These are phyloP conservation scores for Leguminivora glycinivorella DNA, from an alignment of 1,140 invertebrate genomes.

Conservation along the genomic window DNA sequence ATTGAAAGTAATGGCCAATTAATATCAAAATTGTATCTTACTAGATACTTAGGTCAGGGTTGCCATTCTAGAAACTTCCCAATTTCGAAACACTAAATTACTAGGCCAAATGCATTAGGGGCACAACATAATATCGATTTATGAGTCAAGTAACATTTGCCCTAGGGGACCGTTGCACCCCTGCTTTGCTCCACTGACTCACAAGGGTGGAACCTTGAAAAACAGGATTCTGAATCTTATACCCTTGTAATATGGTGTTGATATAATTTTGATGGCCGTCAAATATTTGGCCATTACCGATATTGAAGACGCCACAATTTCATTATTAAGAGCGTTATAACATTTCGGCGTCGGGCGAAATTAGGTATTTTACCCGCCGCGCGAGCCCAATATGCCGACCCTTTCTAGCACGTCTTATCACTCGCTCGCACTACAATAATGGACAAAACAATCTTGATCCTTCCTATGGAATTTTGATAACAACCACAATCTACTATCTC, in stretches of 20 bases:
- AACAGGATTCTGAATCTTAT: slow-evolving; percentile 34
- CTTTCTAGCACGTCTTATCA: no score
- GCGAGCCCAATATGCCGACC: no score
- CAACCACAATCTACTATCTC: no score
- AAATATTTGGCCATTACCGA: slow-evolving; percentile 58
- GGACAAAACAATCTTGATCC: no score
- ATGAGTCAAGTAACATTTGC: slow-evolving; percentile 3
- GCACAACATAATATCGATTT: background rate
- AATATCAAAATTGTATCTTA: background rate
- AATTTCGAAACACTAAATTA: background rate
- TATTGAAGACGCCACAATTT: slow-evolving; percentile 42
- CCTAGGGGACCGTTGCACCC: slow-evolving; percentile 41
- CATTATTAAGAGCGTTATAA: slow-evolving; percentile 34
- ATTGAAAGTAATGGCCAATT: no score
- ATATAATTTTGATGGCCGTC: slow-evolving; percentile 21
- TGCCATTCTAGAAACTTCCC: background rate
- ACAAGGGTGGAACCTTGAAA: slow-evolving; percentile 44
- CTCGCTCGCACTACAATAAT: no score
- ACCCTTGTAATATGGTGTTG: slow-evolving; percentile 29
- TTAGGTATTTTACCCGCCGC: no score
- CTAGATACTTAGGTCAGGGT: background rate
- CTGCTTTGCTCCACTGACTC: slow-evolving; percentile 52
- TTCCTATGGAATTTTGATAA: no score
- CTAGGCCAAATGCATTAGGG: background rate
- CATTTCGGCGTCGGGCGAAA: no score